These are phyloP conservation scores for Caenorhabditis plicata DNA, from an alignment of 2,888 invertebrate species.

Conservation along the genomic window DNA sequence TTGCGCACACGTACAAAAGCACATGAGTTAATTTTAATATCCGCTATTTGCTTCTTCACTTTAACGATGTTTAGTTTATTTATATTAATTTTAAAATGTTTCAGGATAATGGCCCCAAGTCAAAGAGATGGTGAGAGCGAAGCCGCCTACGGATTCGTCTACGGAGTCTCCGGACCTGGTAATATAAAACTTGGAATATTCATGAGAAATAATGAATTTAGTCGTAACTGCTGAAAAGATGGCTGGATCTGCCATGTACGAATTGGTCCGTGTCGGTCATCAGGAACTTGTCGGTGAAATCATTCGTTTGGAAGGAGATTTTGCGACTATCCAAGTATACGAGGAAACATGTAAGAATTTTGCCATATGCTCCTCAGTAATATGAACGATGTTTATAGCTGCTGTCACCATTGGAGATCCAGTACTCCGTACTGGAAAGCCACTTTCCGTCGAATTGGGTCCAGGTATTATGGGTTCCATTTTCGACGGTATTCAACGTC, in stretches of 20 bases:
- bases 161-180: conserved; percentile 73
- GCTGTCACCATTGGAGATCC: conserved; percentile 99
- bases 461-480: conserved; percentile 99
- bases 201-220: conserved; percentile 66
- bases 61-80: too few species aligned
- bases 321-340: conserved; percentile 96
- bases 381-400: conserved; percentile 69
- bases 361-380: background rate
- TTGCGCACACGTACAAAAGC: background rate
- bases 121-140: conserved; percentile 4
- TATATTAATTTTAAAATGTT: too few species aligned
- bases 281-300: conserved; percentile 98
- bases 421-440: conserved; percentile 95
- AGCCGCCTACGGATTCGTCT: conserved; percentile 10
- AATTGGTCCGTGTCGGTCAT: conserved; percentile 97
- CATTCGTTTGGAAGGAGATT: conserved; percentile 97
- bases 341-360: conserved; percentile 70
- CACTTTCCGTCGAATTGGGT: conserved; percentile 95
- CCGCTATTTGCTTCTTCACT: background rate
- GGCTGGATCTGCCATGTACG: conserved; percentile 96
- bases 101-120: conserved; percentile 17
- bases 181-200: background rate
- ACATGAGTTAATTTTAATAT: background rate
- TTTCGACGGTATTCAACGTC: conserved; percentile 99
- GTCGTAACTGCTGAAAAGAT: conserved; percentile 99